These are phyloP conservation scores for Tragulus kanchil DNA, from an alignment of 2,113 vertebrate genomes.

Conservation along the genomic window DNA sequence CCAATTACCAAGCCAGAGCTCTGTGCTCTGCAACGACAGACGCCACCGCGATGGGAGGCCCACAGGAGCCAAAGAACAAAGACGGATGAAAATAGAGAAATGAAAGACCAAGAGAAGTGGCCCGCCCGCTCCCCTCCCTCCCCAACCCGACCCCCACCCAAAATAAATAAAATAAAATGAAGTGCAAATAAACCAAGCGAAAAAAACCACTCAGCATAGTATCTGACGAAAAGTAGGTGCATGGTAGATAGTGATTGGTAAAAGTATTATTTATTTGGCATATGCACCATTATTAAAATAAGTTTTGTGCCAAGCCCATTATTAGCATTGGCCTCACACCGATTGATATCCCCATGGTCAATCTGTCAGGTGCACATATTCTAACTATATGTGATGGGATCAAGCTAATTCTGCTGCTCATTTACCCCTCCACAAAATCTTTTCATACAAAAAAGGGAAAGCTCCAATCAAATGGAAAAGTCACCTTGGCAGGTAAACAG, in stretches of 20 bases:
- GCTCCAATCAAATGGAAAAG: background rate
- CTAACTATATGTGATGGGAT: background rate
- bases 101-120: no score
- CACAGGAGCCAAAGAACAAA: no score
- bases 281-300: background rate
- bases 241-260: background rate
- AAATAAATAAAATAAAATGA: background rate
- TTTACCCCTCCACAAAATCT: background rate
- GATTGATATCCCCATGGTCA: background rate
- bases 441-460: background rate
- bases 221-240: background rate
- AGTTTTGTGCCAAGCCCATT: background rate
- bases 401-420: background rate
- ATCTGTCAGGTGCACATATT: background rate
- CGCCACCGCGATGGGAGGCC: no score
- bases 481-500: background rate
- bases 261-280: background rate
- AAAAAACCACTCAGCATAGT: background rate
- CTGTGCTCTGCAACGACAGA: no score
- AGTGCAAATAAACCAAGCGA: background rate
- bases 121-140: no score
- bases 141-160: no score
- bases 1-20: no score
- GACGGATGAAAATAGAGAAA: no score
- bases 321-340: rapidly evolving